These are phyloP conservation scores for Apotomis capreana DNA, from an alignment of 2,888 invertebrate genomes.

Conservation along the genomic window DNA sequence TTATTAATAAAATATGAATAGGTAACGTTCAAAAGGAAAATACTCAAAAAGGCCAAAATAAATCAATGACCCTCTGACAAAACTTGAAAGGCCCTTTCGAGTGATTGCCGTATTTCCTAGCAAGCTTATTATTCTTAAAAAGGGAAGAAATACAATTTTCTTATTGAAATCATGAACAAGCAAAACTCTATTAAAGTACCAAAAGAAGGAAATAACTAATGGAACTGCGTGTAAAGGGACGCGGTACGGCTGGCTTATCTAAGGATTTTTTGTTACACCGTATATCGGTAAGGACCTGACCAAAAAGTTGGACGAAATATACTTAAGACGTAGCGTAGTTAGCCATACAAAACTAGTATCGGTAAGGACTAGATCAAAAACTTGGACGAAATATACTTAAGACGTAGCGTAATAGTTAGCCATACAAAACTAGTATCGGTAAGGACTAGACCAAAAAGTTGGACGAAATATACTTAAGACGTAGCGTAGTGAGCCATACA, in stretches of 20 bases:
- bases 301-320: no score
- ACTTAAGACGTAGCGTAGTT: no score
- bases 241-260: slow-evolving; percentile 33
- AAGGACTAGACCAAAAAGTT: no score
- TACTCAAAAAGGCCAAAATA: neutral
- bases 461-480: no score
- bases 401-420: no score
- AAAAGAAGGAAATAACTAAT: slow-evolving; percentile 41
- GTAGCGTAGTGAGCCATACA: no score
- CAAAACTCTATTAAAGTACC: slow-evolving; percentile 41
- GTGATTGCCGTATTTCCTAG: slow-evolving; percentile 21
- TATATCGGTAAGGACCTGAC: neutral
- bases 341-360: no score
- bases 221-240: slow-evolving; percentile 40
- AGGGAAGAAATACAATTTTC: slow-evolving; percentile 40
- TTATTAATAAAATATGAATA: no score
- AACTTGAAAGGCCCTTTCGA: slow-evolving; percentile 14
- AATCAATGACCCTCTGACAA: neutral
- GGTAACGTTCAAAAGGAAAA: no score
- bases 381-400: no score
- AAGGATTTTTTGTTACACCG: slow-evolving; percentile 29
- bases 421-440: no score
- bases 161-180: slow-evolving; percentile 40
- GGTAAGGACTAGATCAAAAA: no score
- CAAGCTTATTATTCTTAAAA: slow-evolving; percentile 36